Conservation (phyloP, 2,113 vertebrate species). For the Tupaia tana region DNA sequence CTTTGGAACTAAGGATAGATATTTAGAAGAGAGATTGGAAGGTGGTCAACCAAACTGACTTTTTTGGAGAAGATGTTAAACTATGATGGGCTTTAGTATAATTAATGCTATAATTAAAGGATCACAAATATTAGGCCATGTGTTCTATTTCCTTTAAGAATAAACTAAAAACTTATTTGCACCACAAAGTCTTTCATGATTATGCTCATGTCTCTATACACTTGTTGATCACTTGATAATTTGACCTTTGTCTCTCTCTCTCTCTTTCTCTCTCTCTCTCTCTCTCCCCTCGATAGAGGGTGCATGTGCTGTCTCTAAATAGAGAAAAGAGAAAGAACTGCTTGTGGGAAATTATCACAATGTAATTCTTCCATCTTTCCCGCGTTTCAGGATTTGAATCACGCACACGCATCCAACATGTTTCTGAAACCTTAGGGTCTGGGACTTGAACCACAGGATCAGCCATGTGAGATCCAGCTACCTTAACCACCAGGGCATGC, state of each 20-base stretch:
- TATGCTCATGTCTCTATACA: background rate
- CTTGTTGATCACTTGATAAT: background rate
- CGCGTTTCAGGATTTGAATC: no score
- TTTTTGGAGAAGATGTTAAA: slow-evolving; percentile 49
- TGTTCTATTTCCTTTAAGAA: slow-evolving; percentile 20
- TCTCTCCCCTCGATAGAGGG: no score
- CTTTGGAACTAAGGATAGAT: slow-evolving; percentile 47
- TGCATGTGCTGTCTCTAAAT: no score
- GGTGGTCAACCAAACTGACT: slow-evolving; percentile 31
- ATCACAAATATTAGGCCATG: background rate
- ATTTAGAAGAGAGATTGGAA: slow-evolving; percentile 25
- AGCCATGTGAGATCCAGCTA: no score
- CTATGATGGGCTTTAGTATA: slow-evolving; percentile 5
- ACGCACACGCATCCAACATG: no score
- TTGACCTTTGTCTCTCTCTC: background rate
- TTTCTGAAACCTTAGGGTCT: no score
- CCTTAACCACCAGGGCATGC: no score
- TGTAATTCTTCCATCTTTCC: no score
- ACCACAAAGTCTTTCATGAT: slow-evolving; percentile 1
- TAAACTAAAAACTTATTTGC: slow-evolving; percentile 33
- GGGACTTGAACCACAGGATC: no score
- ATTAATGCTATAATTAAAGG: slow-evolving; percentile 4
- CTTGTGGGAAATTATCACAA: no score
- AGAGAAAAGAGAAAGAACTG: no score
- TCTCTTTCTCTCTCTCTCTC: slow-evolving; percentile 5